These are phyloP conservation scores for Acanthochromis polyacanthus DNA, from an alignment of 2,113 vertebrate species.

Conservation along the genomic window DNA sequence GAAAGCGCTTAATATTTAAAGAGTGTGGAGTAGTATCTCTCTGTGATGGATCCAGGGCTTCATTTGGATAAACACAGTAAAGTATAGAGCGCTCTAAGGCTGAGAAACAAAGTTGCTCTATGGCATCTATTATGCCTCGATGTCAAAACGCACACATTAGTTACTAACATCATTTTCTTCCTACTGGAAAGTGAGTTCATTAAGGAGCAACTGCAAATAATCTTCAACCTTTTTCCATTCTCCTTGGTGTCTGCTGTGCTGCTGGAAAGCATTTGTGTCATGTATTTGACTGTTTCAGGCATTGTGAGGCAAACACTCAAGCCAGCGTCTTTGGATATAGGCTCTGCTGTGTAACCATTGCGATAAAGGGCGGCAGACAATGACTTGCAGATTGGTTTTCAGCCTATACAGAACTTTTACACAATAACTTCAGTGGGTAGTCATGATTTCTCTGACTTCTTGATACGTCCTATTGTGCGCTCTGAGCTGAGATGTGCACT, in stretches of 20 bases:
- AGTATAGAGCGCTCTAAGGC: slow-evolving; percentile 15
- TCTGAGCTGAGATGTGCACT: background rate
- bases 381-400: slow-evolving; percentile 28
- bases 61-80: slow-evolving; percentile 62
- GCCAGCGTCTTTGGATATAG: slow-evolving; percentile 8
- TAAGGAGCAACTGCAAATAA: slow-evolving; percentile 16
- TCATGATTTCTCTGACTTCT: slow-evolving; percentile 15
- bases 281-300: slow-evolving; percentile 21
- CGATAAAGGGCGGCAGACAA: background rate
- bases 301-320: slow-evolving; percentile 20
- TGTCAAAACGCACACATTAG: slow-evolving; percentile 11
- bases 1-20: slow-evolving; percentile 64
- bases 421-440: background rate
- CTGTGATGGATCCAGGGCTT: slow-evolving; percentile 61
- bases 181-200: slow-evolving; percentile 36
- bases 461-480: slow-evolving; percentile 31
- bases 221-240: background rate
- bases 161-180: slow-evolving; percentile 18
- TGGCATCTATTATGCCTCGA: slow-evolving; percentile 35
- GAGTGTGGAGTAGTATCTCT: slow-evolving; percentile 66
- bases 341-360: slow-evolving; percentile 3
- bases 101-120: slow-evolving; percentile 17
- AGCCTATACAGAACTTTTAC: slow-evolving; percentile 15
- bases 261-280: slow-evolving; percentile 26
- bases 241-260: background rate